Conservation (phyloP, 2,797 vertebrate species). For the Lithobates sylvaticus region DNA sequence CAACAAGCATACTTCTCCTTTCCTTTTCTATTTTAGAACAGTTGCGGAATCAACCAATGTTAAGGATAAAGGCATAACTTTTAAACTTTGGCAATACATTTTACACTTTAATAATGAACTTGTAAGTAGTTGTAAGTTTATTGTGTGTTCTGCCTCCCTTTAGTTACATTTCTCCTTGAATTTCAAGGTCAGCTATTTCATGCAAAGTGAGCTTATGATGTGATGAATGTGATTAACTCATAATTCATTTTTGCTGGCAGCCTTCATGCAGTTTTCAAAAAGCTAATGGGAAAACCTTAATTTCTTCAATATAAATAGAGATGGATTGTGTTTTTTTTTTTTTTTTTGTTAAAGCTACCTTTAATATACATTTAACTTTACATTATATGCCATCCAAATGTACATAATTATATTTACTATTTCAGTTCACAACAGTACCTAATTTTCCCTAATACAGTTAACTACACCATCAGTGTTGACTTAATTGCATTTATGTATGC, state of each 20-base stretch:
- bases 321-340: conserved; percentile 40
- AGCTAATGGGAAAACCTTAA: conserved; percentile 57
- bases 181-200: conserved; percentile 57
- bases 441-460: too few species aligned
- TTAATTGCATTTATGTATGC: too few species aligned
- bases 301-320: conserved; percentile 57
- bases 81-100: neutral
- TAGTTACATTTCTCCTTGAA: conserved; percentile 54
- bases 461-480: too few species aligned
- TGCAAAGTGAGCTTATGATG: conserved; percentile 61
- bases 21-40: too few species aligned
- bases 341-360: neutral
- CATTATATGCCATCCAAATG: too few species aligned
- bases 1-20: too few species aligned
- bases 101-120: neutral
- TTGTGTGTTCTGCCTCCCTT: conserved; percentile 10
- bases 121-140: neutral
- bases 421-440: too few species aligned
- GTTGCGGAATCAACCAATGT: too few species aligned
- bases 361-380: conserved; percentile 6
- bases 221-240: conserved; percentile 63
- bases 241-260: conserved; percentile 62
- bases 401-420: too few species aligned
- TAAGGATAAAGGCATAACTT: too few species aligned
- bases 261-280: conserved; percentile 57